phyloP scores from a whole-genome alignment of 2,113 vertebrate genomes.

The Chascanopsetta lugubris region DNA sequence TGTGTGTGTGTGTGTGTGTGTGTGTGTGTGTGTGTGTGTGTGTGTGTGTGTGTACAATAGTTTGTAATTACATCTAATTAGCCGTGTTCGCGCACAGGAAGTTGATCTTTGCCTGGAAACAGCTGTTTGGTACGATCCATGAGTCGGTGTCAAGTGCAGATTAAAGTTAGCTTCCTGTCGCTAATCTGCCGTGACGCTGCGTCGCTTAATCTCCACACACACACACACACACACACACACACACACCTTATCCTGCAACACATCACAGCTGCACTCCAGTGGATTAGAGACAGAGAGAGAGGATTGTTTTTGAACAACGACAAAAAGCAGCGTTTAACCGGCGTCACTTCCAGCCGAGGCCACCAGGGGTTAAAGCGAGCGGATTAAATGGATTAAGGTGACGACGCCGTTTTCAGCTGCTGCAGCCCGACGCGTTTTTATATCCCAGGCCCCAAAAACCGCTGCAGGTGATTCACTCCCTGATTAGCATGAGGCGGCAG shows the following conservation, averaged over 20 bases:
- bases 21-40: too few relatives aligned
- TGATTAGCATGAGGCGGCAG: slow-evolving; percentile 37
- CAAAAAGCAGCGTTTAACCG: slow-evolving; percentile 3
- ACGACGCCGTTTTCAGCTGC: slow-evolving; percentile 3
- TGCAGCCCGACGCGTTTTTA: neutral
- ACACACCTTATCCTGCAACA: too few relatives aligned
- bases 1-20: slow-evolving; percentile 2
- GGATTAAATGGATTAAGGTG: slow-evolving; percentile 9
- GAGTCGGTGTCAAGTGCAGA: slow-evolving; percentile 59
- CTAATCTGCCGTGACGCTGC: too few relatives aligned
- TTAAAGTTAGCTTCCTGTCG: slow-evolving; percentile 27
- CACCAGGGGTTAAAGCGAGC: slow-evolving; percentile 16
- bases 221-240: too few relatives aligned
- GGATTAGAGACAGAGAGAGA: neutral
- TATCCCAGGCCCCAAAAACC: slow-evolving; percentile 13
- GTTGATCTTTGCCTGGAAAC: slow-evolving; percentile 61
- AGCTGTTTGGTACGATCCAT: slow-evolving; percentile 63
- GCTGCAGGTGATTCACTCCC: slow-evolving; percentile 26
- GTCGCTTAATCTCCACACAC: too few relatives aligned
- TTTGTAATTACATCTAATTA: slow-evolving; percentile 62
- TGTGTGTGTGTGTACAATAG: slow-evolving; percentile 4
- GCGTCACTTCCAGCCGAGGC: neutral
- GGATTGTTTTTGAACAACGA: too few relatives aligned
- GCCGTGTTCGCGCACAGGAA: slow-evolving; percentile 40
- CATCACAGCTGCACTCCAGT: neutral